Evolutionary conservation across 2,888 invertebrate species (phyloP).

Genomic region (Erebia epiphron): DNA sequence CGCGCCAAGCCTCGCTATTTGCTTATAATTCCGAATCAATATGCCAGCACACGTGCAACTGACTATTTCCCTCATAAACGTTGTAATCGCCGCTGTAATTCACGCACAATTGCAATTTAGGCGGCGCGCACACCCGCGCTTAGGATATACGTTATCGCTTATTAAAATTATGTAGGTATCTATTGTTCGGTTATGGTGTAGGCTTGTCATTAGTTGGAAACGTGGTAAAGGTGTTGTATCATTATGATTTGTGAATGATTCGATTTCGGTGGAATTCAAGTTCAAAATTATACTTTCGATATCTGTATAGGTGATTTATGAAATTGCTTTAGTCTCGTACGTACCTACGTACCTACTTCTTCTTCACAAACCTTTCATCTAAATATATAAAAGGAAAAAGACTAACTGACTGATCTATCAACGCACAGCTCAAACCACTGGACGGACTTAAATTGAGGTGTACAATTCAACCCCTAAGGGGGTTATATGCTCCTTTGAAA

Average conservation of each 20-base stretch:
- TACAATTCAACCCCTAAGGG: too few relatives aligned
- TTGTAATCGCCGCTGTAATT: conserved; percentile 64
- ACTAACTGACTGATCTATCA: too few relatives aligned
- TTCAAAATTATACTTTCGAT: background rate
- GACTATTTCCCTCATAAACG: conserved; percentile 52
- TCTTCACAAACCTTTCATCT: too few relatives aligned
- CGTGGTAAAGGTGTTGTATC: background rate
- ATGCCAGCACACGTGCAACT: conserved; percentile 70
- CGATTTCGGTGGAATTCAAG: background rate
- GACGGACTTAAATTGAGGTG: too few relatives aligned
- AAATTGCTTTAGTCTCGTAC: too few relatives aligned
- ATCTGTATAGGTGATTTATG: background rate
- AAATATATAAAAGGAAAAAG: too few relatives aligned
- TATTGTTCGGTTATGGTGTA: conserved; percentile 29
- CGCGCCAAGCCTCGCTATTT: conserved; percentile 70
- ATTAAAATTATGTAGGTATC: conserved; percentile 39
- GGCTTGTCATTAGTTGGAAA: conserved; percentile 11
- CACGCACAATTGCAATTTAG: conserved; percentile 57
- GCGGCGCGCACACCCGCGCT: conserved; percentile 37
- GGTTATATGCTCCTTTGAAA: too few relatives aligned
- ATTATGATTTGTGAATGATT: background rate
- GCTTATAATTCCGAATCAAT: conserved; percentile 81
- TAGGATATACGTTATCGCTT: conserved; percentile 40
- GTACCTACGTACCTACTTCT: too few relatives aligned
- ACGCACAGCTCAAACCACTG: too few relatives aligned